Base-by-base conservation (phyloP, 2,113 vertebrate species). In the Chaenocephalus aceratus region DNA sequence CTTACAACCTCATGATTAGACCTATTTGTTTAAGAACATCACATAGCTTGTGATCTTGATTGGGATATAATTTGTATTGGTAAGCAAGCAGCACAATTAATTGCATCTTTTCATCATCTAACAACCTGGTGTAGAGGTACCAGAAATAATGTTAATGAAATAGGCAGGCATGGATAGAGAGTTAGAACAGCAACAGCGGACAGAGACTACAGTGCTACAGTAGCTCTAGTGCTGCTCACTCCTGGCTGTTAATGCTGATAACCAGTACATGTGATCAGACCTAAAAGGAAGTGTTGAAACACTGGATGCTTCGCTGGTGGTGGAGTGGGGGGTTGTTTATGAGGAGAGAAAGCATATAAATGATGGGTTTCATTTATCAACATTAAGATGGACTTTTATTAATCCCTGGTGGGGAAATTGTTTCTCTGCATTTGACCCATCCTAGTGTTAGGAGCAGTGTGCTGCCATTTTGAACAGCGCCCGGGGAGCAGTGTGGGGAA, bases 171-270 rank as follows among this genome's bases (percentile, higher is more conserved):
- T 1, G 21, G 8, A 36, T 0, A 60, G 0, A 62, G 10, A 45
- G 18, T 13, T 10, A 45, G 36, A 21, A 41, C 14, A 36, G 58
- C 36, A 57, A 30, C 12, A 26, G 66, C 16, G 3, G 49, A 41
- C 15, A 48, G 65, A 69, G n/a, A 41, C 68, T 16, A 49, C 70
- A 72, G 21, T 21, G 46, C 46, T 61, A 41, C 46, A 52, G 56
- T 15, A 60, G 57, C 26, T 60, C 26, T 48, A 44, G 10, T 48
- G 54, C 54, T 49, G 54, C 44, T 71, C 54, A 48, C 23, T 48
- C 23, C 44, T 36, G 46, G 45, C 69, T 36, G 14, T 67, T 52
- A 60, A 7, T 11, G 18, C 18, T 21, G 12, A 23, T 21, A 72
- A 48, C 6, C 14, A 30, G 41, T 61, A 9, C 34, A 61, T 18